Evolutionary conservation across 2,888 invertebrate genomes (phyloP).

Genomic region (Kryphioiulus occultus): DNA sequence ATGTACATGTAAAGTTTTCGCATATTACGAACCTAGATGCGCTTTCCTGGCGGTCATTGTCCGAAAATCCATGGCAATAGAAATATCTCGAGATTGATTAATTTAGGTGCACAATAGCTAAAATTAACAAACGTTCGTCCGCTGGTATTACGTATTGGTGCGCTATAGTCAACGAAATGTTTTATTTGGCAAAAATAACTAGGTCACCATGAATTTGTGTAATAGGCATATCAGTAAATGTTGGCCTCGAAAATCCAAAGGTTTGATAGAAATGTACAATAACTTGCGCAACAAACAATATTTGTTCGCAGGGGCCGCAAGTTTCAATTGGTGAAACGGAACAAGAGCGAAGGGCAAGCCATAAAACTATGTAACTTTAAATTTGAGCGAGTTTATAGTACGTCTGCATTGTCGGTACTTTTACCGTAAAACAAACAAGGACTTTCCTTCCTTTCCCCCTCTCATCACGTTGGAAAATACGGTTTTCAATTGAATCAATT

Average conservation of each 20-base stretch:
- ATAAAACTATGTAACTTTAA: background rate
- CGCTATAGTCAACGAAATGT: background rate
- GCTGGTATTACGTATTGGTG: background rate
- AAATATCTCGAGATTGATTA: background rate
- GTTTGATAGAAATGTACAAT: constrained; percentile 14
- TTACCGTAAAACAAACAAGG: background rate
- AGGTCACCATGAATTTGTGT: constrained; percentile 27
- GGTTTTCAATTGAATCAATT: background rate
- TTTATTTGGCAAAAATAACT: constrained; percentile 35
- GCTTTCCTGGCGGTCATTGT: background rate
- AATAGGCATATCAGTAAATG: constrained; percentile 1
- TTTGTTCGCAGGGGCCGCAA: background rate
- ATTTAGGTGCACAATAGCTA: background rate
- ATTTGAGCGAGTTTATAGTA: too few species aligned
- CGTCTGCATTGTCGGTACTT: background rate
- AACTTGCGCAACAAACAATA: constrained; percentile 20
- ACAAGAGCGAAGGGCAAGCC: background rate
- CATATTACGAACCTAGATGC: background rate
- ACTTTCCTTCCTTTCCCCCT: background rate
- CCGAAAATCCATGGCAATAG: background rate
- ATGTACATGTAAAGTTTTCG: background rate
- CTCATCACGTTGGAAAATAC: background rate
- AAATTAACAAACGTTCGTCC: background rate
- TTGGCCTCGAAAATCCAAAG: constrained; percentile 39
- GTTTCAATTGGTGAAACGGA: background rate